Conservation (phyloP, 2,113 vertebrate species). For the Nothocercus julius region DNA sequence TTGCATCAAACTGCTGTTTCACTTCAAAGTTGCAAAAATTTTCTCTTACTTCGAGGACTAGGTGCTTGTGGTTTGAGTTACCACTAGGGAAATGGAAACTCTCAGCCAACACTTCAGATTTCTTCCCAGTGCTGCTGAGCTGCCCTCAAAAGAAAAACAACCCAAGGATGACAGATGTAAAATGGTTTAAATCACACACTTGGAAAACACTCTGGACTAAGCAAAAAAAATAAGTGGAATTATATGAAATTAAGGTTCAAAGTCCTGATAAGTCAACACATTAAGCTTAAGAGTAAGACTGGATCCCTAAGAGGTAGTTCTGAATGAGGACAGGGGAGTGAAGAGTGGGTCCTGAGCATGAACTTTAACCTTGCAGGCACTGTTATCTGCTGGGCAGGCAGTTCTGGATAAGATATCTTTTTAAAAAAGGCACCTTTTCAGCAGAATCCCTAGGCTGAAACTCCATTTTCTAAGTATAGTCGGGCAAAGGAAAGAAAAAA, state of each 20-base stretch:
- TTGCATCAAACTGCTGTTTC: constrained; percentile 24
- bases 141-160: constrained; percentile 36
- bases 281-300: neutral
- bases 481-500: neutral
- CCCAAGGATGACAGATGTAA: neutral
- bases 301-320: neutral
- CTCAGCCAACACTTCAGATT: constrained; percentile 6
- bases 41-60: constrained; percentile 12
- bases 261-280: neutral
- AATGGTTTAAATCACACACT: neutral
- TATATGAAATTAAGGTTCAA: neutral
- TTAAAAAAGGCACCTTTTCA: neutral
- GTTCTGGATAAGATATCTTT: neutral
- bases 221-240: neutral
- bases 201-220: neutral
- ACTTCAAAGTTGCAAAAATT: constrained; percentile 21
- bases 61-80: constrained; percentile 39
- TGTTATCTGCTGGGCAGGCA: neutral
- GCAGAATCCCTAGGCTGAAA: neutral
- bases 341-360: neutral
- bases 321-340: neutral
- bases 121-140: neutral
- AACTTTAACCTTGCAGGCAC: neutral
- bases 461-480: neutral
- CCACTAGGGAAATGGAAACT: constrained; percentile 35